phyloP scores from a whole-genome alignment of 2,797 vertebrate species.

The Gorsachius magnificus region DNA sequence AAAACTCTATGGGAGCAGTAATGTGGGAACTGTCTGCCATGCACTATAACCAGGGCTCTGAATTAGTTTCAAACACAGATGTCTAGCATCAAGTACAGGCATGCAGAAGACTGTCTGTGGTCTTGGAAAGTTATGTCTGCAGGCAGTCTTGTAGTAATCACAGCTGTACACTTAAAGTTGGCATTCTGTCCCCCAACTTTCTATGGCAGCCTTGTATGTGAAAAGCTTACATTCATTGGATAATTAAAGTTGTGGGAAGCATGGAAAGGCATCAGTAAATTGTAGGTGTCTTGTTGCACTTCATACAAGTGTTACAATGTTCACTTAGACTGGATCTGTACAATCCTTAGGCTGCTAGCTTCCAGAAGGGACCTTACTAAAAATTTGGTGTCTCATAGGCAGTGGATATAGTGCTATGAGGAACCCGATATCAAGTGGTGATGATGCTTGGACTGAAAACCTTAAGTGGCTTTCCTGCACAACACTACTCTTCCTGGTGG shows the following conservation, averaged over 20 bases:
- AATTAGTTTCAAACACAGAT: not conserved
- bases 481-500: not conserved
- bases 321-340: not conserved
- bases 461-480: not conserved
- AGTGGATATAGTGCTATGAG: not conserved
- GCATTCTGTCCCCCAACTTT: not conserved
- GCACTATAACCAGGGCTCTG: not conserved
- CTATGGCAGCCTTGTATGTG: not conserved
- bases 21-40: not conserved
- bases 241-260: not conserved
- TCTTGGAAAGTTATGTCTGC: not conserved
- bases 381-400: not conserved
- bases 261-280: not conserved
- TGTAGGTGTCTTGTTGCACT: not conserved
- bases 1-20: not conserved
- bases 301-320: not conserved
- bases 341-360: not conserved
- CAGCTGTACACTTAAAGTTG: not conserved
- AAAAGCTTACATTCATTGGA: not conserved
- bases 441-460: not conserved
- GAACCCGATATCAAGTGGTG: accelerated
- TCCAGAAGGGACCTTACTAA: not conserved
- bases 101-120: not conserved
- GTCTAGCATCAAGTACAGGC: not conserved
- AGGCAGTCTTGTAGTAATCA: not conserved